Percentiles rank a stretch among this genome's conserved stretches.
Conservation (phyloP, 2,888 invertebrate species). For the Rhimphoctona megacephalus region DNA sequence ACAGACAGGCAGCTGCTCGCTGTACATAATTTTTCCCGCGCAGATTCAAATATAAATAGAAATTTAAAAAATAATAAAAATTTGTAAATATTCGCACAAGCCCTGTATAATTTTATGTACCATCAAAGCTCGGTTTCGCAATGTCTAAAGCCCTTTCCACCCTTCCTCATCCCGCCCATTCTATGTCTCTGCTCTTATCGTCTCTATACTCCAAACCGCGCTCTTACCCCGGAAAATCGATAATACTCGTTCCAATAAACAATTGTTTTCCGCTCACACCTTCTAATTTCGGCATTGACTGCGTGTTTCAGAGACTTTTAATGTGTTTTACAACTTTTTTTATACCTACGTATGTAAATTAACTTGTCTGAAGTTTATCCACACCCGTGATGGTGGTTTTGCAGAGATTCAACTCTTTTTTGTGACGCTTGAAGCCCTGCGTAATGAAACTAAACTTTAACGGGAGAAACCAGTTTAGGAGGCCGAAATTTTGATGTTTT, state of each 20-base stretch:
- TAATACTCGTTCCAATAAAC: conserved; percentile 73
- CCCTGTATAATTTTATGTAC: not conserved
- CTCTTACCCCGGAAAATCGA: conserved; percentile 72
- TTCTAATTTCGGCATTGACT: conserved; percentile 2
- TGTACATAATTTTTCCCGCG: not conserved
- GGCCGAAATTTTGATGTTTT: no score
- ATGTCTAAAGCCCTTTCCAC: not conserved
- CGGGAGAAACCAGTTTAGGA: no score
- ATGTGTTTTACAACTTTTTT: not conserved
- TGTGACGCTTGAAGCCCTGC: no score
- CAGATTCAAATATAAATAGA: not conserved
- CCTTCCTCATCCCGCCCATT: not conserved
- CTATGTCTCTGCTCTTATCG: not conserved
- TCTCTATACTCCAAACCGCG: not conserved
- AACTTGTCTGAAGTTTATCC: not conserved
- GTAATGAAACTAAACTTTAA: not conserved
- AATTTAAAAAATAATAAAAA: not conserved
- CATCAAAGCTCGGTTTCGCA: not conserved
- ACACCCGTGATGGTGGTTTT: not conserved
- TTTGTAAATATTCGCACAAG: not conserved
- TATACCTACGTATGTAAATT: not conserved
- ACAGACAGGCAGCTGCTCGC: not conserved
- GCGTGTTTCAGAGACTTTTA: not conserved
- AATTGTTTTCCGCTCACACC: conserved; percentile 54
- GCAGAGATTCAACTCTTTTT: not conserved